Percentiles rank a stretch among this genome's conserved stretches.
Conservation (phyloP, 2,888 invertebrate genomes). For the Microplitis manilae region DNA sequence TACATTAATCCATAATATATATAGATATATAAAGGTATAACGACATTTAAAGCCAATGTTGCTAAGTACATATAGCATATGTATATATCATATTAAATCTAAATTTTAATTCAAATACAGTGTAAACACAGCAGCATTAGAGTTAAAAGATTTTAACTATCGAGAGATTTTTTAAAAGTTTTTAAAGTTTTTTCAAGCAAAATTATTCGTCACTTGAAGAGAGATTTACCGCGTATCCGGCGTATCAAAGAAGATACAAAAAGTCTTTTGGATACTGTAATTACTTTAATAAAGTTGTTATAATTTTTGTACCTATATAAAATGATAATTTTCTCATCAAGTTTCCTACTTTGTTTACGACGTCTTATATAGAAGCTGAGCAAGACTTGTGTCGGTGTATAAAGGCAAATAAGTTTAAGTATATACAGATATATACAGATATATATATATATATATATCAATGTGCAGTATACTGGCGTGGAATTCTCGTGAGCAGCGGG, state of each 20-base stretch:
- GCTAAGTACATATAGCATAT: too few species aligned
- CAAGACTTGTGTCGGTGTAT: neutral
- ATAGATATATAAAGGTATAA: neutral
- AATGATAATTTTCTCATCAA: neutral
- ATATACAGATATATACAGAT: conserved; percentile 19
- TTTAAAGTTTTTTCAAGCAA: too few species aligned
- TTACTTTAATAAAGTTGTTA: conserved; percentile 1
- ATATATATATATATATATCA: neutral
- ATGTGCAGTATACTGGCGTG: conserved; percentile 28
- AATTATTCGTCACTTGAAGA: too few species aligned
- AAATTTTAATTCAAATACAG: too few species aligned
- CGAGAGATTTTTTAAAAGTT: too few species aligned
- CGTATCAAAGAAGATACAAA: too few species aligned
- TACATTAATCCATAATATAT: neutral
- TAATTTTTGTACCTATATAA: neutral
- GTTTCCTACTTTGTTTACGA: neutral
- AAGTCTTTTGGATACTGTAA: neutral
- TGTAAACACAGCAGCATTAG: too few species aligned
- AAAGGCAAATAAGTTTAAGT: neutral
- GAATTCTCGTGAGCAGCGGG: conserved; percentile 59
- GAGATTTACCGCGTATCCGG: too few species aligned
- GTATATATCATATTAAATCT: too few species aligned
- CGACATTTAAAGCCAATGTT: too few species aligned
- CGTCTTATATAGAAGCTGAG: neutral
- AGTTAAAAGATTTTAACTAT: too few species aligned